Evolutionary conservation across 2,113 vertebrate genomes (phyloP), one percentile per base, ranked within the genome.

Genomic region (Oxygymnocypris stewartii): DNA sequence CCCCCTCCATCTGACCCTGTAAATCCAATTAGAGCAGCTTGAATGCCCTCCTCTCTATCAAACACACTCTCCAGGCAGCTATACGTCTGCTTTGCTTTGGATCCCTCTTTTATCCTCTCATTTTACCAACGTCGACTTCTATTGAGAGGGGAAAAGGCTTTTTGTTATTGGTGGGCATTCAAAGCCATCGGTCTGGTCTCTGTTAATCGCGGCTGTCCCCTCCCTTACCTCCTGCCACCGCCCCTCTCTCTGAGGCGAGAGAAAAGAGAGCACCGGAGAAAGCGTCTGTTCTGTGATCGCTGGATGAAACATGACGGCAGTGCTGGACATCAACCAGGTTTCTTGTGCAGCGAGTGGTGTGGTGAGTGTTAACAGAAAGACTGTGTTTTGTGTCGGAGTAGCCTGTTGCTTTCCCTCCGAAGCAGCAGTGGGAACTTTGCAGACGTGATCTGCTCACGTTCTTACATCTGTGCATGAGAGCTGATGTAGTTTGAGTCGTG

Each of bases 301-400:
- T 85, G 87, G 69, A 86, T 84, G 59, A 86, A 90, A 87, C 71
- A 94, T 94, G 93, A 90, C 74, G 37, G 87, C 88, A 63, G 86
- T 84, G 82, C 63, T 94, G 92, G 92, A 94, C 69, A 83, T 91
- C 47, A 89, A 91, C 78, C 92, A 94, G 90, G 92, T 92, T 86
- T 85, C 89, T 83, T 92, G 90, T 85, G 80, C 85, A 57, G 78
- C 93, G 85, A 89, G 79, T 63, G 87, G 54, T n/a, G 90, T 91
- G 93, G 94, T 94, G 90, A 93, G 94, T 93, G 81, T 57, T 57
- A 49, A 76, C 18, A 2, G 35, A 16, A 40, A 80, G 12, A 59
- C 35, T 23, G 13, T 7, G 63, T 71, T 69, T 80, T 82, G 9
- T 65, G 9, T 3, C 40, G 0, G 40, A 31, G 49, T 49, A 85